These are phyloP conservation scores for Nasonia longicornis DNA, from an alignment of 1,140 invertebrate species.

Conservation along the genomic window DNA sequence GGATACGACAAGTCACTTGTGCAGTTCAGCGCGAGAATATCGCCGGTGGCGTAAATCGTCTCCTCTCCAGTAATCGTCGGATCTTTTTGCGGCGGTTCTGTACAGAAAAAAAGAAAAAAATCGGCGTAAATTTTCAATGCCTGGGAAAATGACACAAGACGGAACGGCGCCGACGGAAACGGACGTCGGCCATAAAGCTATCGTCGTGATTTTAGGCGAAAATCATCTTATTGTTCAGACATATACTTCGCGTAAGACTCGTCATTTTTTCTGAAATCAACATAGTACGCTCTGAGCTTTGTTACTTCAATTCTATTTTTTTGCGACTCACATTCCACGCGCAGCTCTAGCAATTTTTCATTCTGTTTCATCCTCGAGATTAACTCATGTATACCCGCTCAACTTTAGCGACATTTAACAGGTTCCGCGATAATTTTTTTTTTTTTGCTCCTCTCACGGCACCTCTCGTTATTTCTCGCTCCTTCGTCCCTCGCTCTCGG, in stretches of 20 bases:
- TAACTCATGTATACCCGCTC: neutral
- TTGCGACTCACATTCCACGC: too few species aligned
- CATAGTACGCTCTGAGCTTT: neutral
- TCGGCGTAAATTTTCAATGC: slow-evolving; percentile 34
- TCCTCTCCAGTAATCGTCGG: slow-evolving; percentile 84
- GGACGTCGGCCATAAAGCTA: slow-evolving; percentile 16
- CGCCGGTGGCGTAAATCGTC: slow-evolving; percentile 82
- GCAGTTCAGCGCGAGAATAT: slow-evolving; percentile 85
- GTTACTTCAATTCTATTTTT: neutral
- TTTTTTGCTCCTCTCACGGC: neutral
- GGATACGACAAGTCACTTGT: slow-evolving; percentile 86
- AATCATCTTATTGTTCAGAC: neutral
- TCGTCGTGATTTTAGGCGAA: neutral
- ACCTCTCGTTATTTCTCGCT: neutral
- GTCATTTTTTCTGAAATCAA: neutral
- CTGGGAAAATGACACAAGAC: neutral
- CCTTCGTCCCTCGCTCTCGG: too few species aligned
- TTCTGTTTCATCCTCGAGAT: too few species aligned
- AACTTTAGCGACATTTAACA: neutral
- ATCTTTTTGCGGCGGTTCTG: slow-evolving; percentile 81
- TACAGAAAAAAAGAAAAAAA: slow-evolving; percentile 53
- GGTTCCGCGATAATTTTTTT: neutral
- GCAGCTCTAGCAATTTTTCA: neutral
- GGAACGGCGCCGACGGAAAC: neutral
- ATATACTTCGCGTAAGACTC: neutral